phyloP scores from a whole-genome alignment of 2,113 vertebrate species.

The Antennarius striatus region DNA sequence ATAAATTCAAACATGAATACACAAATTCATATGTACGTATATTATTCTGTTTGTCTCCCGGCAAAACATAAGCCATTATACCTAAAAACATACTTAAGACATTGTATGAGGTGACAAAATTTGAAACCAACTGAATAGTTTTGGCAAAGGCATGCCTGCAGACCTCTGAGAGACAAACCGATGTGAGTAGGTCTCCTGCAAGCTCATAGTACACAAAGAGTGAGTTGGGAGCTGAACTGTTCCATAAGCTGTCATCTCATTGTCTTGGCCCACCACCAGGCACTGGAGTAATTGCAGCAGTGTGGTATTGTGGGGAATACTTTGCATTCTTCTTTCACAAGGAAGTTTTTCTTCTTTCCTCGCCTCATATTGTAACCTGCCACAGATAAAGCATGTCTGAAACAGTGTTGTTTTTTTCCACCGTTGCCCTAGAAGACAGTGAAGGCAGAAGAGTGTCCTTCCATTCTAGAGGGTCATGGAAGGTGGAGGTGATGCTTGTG shows the following conservation, averaged over 20 bases:
- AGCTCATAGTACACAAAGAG: constrained; percentile 34
- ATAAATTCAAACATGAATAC: not conserved
- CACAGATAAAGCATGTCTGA: constrained; percentile 66
- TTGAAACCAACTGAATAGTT: constrained; percentile 43
- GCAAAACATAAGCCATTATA: constrained; percentile 2
- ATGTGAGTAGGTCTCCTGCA: constrained; percentile 25
- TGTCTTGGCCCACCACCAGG: constrained; percentile 77
- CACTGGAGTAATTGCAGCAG: constrained; percentile 75
- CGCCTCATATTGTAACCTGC: constrained; percentile 65
- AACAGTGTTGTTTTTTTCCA: constrained; percentile 36
- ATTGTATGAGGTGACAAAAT: constrained; percentile 21
- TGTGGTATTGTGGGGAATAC: constrained; percentile 79
- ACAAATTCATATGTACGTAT: constrained; percentile 1
- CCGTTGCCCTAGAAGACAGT: constrained; percentile 26
- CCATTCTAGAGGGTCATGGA: constrained; percentile 14
- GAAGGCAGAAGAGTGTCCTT: constrained; percentile 7
- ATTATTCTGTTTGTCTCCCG: constrained; percentile 1
- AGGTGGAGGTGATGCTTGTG: not conserved
- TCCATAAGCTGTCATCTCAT: constrained; percentile 74
- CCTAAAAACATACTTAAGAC: constrained; percentile 8
- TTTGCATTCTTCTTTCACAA: constrained; percentile 79
- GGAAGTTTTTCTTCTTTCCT: constrained; percentile 69
- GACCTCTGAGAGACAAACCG: constrained; percentile 27
- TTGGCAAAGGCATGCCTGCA: constrained; percentile 23
- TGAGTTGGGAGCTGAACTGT: constrained; percentile 52